A percentile compares a stretch with the other conserved stretches of the same genome.
Conservation (phyloP, 2,888 invertebrate genomes). For the Corythucha ciliata region DNA sequence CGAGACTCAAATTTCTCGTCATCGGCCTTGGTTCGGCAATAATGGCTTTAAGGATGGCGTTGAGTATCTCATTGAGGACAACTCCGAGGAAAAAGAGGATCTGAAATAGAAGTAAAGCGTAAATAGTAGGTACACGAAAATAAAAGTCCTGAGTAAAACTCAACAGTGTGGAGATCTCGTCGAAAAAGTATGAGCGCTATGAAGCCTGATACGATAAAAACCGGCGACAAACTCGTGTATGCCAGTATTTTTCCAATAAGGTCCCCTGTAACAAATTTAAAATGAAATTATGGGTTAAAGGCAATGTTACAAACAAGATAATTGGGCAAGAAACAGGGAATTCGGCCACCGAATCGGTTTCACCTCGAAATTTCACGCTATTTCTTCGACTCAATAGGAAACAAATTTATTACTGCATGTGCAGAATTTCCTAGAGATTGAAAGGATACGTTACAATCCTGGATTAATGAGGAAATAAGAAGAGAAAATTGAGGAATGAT, state of each 20-base stretch:
- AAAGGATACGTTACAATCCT: no score
- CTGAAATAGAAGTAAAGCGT: constrained; percentile 47
- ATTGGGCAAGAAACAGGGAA: background rate
- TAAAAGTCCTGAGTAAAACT: background rate
- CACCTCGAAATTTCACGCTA: background rate
- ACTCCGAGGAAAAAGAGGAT: constrained; percentile 75
- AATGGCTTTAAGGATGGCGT: constrained; percentile 68
- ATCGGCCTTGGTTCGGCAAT: constrained; percentile 73
- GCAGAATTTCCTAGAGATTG: no score
- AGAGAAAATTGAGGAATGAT: no score
- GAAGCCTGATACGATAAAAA: constrained; percentile 74
- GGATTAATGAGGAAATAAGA: no score
- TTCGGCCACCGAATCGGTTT: no score
- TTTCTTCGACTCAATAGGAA: background rate
- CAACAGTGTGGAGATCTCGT: constrained; percentile 81
- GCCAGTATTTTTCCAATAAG: constrained; percentile 72
- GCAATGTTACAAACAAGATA: background rate
- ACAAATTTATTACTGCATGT: no score
- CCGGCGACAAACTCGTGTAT: constrained; percentile 68
- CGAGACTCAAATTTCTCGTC: constrained; percentile 52
- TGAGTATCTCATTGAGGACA: constrained; percentile 64
- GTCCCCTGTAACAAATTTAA: constrained; percentile 67
- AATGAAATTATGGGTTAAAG: no score
- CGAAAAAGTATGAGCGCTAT: constrained; percentile 74
- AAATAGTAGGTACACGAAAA: background rate